These are phyloP conservation scores for Cephus sareptanus DNA, from an alignment of 2,888 invertebrate genomes.

Conservation along the genomic window DNA sequence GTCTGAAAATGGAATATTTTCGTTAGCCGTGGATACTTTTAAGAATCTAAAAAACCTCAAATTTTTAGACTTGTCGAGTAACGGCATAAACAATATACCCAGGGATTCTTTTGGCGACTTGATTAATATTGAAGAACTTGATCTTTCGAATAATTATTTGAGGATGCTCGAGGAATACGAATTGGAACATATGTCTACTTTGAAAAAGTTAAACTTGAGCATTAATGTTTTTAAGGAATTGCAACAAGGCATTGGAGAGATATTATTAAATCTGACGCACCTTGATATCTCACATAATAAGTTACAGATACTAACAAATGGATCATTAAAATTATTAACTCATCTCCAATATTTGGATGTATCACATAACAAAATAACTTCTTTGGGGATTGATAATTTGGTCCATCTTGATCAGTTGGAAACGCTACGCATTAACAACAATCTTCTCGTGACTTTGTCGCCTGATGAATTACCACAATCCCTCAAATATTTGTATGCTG, in stretches of 20 bases:
- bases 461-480: slow-evolving; percentile 39
- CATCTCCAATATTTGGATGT: slow-evolving; percentile 62
- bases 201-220: slow-evolving; percentile 68
- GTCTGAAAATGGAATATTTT: slow-evolving; percentile 67
- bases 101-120: slow-evolving; percentile 63
- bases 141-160: slow-evolving; percentile 68
- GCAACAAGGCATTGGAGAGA: slow-evolving; percentile 52
- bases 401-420: slow-evolving; percentile 30
- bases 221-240: slow-evolving; percentile 65
- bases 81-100: slow-evolving; percentile 66
- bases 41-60: slow-evolving; percentile 65
- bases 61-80: slow-evolving; percentile 70
- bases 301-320: slow-evolving; percentile 65
- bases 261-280: slow-evolving; percentile 46
- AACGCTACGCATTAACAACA: slow-evolving; percentile 41
- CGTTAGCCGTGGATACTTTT: slow-evolving; percentile 67
- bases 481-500: slow-evolving; percentile 40
- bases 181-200: slow-evolving; percentile 60
- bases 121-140: slow-evolving; percentile 61
- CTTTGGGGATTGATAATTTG: slow-evolving; percentile 27
- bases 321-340: slow-evolving; percentile 65
- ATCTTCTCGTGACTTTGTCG: slow-evolving; percentile 39
- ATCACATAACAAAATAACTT: slow-evolving; percentile 48
- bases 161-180: slow-evolving; percentile 65
- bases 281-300: slow-evolving; percentile 54